Evolutionary conservation across 2,888 invertebrate genomes (phyloP).

Genomic region (Clunio marinus): DNA sequence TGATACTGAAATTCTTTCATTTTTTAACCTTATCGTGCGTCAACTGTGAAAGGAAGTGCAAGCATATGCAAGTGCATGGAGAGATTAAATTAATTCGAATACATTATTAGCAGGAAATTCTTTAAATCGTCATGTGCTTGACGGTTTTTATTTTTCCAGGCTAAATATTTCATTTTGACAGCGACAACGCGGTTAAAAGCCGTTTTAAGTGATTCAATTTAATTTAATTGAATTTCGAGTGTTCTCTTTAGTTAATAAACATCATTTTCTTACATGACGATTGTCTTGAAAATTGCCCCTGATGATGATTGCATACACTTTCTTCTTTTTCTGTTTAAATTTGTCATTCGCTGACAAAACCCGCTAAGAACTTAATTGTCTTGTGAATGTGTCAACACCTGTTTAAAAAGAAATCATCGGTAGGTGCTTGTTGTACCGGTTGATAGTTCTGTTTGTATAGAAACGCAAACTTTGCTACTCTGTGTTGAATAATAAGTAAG

Average conservation of each 20-base stretch:
- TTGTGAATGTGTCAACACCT: conserved; percentile 37
- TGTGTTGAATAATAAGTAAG: neutral
- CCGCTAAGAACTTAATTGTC: conserved; percentile 35
- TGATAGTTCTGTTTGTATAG: neutral
- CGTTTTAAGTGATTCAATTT: conserved; percentile 39
- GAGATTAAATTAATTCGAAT: neutral
- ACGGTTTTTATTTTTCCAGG: neutral
- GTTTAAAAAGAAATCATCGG: neutral
- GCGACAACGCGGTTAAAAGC: neutral
- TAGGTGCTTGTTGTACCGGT: conserved; percentile 25
- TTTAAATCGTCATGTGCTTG: neutral
- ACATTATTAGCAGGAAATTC: neutral
- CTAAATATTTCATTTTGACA: too few relatives aligned
- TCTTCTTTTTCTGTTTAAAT: neutral
- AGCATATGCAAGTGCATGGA: neutral
- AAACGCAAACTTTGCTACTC: neutral
- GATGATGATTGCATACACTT: conserved; percentile 18
- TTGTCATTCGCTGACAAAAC: conserved; percentile 2
- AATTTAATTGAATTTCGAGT: conserved; percentile 33
- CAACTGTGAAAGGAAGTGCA: conserved; percentile 14
- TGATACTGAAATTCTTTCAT: neutral
- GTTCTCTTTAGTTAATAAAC: conserved; percentile 12
- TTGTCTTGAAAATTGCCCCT: conserved; percentile 1
- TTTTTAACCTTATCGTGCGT: conserved; percentile 14
- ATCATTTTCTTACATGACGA: neutral